Conservation (phyloP, 1,140 invertebrate genomes). For the Nephotettix cincticeps region DNA sequence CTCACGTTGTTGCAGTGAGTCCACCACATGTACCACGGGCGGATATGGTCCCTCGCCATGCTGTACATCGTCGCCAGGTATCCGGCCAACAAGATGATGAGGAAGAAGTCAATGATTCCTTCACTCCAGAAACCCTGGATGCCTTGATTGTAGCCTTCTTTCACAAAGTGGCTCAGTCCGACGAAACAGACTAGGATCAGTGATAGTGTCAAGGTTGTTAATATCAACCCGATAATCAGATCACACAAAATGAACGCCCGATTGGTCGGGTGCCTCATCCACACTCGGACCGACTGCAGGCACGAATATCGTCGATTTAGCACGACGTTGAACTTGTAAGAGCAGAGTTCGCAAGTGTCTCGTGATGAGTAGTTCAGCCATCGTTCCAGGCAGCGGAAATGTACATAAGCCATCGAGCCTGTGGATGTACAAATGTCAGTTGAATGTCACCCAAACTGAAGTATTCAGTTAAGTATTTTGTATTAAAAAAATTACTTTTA, state of each 20-base stretch:
- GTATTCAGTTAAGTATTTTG: too few relatives aligned
- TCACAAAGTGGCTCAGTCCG: constrained; percentile 48
- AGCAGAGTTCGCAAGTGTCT: constrained; percentile 61
- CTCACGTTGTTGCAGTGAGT: constrained; percentile 47
- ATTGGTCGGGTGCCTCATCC: constrained; percentile 62
- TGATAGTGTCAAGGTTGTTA: constrained; percentile 57
- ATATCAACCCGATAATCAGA: constrained; percentile 58
- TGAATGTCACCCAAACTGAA: too few relatives aligned
- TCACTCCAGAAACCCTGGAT: constrained; percentile 14
- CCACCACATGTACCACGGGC: constrained; percentile 51
- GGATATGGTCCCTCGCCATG: constrained; percentile 50
- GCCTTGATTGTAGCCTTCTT: constrained; percentile 11
- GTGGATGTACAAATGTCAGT: constrained; percentile 5
- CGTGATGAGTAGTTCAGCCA: constrained; percentile 65
- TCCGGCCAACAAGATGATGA: constrained; percentile 52
- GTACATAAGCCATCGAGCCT: constrained; percentile 67
- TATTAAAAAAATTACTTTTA: too few relatives aligned
- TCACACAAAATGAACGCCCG: constrained; percentile 60
- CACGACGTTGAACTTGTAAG: constrained; percentile 53
- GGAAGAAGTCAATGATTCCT: constrained; percentile 47
- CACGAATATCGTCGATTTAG: constrained; percentile 20
- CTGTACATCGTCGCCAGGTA: constrained; percentile 54
- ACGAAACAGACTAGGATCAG: constrained; percentile 28
- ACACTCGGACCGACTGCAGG: constrained; percentile 44
- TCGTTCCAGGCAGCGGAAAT: constrained; percentile 64